Conservation (phyloP, 2,113 vertebrate genomes). For the Myotis yumanensis region DNA sequence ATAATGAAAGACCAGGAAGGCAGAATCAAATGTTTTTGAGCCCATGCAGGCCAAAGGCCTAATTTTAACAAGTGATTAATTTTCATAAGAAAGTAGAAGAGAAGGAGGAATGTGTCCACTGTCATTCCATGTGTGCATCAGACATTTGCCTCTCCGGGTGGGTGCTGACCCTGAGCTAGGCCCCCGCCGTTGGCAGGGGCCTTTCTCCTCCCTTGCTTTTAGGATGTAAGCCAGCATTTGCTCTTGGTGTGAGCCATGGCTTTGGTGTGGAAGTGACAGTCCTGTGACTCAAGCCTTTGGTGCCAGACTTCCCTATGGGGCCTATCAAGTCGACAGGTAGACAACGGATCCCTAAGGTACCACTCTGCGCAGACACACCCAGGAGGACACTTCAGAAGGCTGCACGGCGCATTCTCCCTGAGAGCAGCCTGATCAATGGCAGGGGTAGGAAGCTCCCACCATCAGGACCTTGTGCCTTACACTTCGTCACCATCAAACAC, state of each 20-base stretch:
- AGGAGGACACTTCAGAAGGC: neutral
- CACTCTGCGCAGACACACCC: neutral
- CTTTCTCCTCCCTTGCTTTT: neutral
- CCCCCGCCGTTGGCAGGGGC: neutral
- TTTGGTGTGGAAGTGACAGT: neutral
- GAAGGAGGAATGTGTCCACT: neutral
- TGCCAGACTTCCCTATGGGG: neutral
- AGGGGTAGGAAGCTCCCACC: neutral
- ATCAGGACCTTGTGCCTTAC: neutral
- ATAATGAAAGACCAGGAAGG: neutral
- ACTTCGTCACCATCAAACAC: neutral
- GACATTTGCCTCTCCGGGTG: neutral
- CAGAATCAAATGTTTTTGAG: neutral
- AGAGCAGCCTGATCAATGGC: accelerated
- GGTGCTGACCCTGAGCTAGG: neutral
- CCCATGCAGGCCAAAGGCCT: neutral
- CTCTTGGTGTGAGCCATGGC: neutral
- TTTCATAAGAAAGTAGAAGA: neutral
- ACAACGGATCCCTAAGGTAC: neutral
- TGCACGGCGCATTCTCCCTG: neutral
- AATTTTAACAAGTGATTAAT: slow-evolving; percentile 3
- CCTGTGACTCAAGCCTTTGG: neutral
- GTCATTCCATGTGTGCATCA: accelerated
- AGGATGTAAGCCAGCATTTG: neutral
- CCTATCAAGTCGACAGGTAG: neutral